Conservation (phyloP, 2,113 vertebrate genomes). For the Lathamus discolor region DNA sequence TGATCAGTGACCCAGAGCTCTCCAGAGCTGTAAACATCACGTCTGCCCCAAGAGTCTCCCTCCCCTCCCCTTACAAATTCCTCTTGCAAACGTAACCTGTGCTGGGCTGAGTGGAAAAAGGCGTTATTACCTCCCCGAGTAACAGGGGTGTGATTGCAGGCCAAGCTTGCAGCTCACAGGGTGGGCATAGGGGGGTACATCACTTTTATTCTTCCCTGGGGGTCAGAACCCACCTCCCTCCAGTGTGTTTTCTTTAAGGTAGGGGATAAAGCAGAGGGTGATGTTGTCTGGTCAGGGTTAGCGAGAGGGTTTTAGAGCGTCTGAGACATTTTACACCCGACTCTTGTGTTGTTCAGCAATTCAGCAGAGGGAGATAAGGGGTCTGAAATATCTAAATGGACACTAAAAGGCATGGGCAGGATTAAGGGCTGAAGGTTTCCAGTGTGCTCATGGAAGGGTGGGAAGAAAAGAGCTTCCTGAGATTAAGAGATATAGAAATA, state of each 20-base stretch:
- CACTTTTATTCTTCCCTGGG: neutral
- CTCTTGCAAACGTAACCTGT: neutral
- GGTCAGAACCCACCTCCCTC: neutral
- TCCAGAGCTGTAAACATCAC: constrained; percentile 41
- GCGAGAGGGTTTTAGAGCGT: neutral
- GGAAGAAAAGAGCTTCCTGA: neutral
- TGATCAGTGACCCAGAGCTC: constrained; percentile 57
- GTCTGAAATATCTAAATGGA: constrained; percentile 31
- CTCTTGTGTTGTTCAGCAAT: neutral
- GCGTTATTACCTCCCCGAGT: neutral
- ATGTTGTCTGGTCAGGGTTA: neutral
- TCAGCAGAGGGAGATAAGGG: neutral
- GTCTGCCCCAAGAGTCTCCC: neutral
- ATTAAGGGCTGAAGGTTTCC: constrained; percentile 43
- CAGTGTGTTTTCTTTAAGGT: neutral
- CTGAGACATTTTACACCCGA: neutral
- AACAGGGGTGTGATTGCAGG: neutral
- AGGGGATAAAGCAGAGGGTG: neutral
- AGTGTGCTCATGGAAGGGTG: neutral
- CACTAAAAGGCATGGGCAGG: neutral
- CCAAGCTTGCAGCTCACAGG: neutral
- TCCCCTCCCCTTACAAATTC: neutral
- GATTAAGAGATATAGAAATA: neutral
- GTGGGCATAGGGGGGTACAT: neutral
- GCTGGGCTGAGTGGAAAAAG: neutral